Base-by-base conservation (phyloP, 2,888 invertebrate species). In the Hermaeophaga mercurialis region DNA sequence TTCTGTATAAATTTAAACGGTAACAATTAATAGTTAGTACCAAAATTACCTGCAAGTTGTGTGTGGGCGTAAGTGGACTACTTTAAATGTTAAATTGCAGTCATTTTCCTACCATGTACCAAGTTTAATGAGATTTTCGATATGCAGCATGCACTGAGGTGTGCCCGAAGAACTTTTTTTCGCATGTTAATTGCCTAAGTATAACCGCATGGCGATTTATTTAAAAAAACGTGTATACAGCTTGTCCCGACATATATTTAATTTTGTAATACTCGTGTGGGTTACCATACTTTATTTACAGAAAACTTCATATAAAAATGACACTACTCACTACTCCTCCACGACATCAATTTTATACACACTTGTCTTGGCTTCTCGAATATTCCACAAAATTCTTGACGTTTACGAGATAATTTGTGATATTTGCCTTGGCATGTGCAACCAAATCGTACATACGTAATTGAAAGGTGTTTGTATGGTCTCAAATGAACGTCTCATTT, bases 181-280 rank as follows among this genome's bases (percentile, higher is more conserved):
- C 56, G 56, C 58, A 54, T 62, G 43, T 56, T 57, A 62, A 61
- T 61, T 58, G 34, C 34, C 3, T 43, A 41, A 19, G 31, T 43
- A 8, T 24, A 61, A 56, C 58, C 46, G 39, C 41, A 24, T 26
- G 43, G 43, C 52, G 54, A 60, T 58, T 62, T 60, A 60, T 58
- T 58, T 50, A 45, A 28, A 48, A 12, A 15, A n/a, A 12, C n/a
- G 8, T n/a, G 7, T 24, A 24, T 43, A 43, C 12, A 24, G 43
- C 14, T 14, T 43, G 43, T 24, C 19, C 19, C 4, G 3, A 52
- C n/a, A 50, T 31, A 45, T 38, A 41, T 33, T 11, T 33, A 34
- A 22, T 22, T 22, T 22, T 22, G 3, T 22, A 5, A 6, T 5
- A 22, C 22, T 22, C 22, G 22, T 22, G 22, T 22, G n/a, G n/a